A percentile compares a stretch with the other conserved stretches of the same genome.
phyloP scores from a whole-genome alignment of 1,140 invertebrate species.

The Dendroctonus valens region DNA sequence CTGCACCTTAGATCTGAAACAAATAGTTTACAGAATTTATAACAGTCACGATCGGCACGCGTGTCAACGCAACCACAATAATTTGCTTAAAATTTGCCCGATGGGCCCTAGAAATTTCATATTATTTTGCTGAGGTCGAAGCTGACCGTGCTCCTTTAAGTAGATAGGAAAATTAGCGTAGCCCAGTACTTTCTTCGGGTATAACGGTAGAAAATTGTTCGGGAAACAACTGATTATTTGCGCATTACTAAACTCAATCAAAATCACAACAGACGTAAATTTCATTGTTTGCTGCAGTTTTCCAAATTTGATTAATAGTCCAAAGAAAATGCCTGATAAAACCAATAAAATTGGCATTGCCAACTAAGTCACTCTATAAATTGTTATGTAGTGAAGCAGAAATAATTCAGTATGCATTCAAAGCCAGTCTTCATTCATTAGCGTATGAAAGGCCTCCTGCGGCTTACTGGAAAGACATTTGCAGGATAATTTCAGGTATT shows the following conservation, averaged over 20 bases:
- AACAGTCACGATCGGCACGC: conserved; percentile 25
- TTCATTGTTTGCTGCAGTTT: too few relatives aligned
- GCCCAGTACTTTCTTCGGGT: neutral
- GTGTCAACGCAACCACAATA: conserved; percentile 28
- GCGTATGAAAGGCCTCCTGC: conserved; percentile 25
- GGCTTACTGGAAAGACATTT: conserved; percentile 2
- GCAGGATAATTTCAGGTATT: too few relatives aligned
- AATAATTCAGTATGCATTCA: conserved; percentile 15
- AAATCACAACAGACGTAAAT: too few relatives aligned
- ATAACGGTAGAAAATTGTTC: conserved; percentile 24
- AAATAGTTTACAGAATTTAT: neutral
- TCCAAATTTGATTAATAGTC: neutral
- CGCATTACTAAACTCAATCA: too few relatives aligned
- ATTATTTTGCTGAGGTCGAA: conserved; percentile 18
- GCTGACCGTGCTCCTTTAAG: conserved; percentile 15
- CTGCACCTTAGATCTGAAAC: too few relatives aligned
- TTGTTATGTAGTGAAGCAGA: conserved; percentile 4
- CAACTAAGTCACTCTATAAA: neutral
- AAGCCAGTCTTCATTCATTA: conserved; percentile 23
- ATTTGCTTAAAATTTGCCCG: conserved; percentile 23
- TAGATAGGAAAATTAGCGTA: conserved; percentile 23
- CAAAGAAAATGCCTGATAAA: neutral
- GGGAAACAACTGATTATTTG: neutral
- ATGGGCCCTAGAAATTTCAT: conserved; percentile 19
- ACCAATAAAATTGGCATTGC: neutral